Evolutionary conservation across 2,113 vertebrate genomes (phyloP), one percentile per base, ranked within the genome.

Genomic region (Neopipo cinnamomea): DNA sequence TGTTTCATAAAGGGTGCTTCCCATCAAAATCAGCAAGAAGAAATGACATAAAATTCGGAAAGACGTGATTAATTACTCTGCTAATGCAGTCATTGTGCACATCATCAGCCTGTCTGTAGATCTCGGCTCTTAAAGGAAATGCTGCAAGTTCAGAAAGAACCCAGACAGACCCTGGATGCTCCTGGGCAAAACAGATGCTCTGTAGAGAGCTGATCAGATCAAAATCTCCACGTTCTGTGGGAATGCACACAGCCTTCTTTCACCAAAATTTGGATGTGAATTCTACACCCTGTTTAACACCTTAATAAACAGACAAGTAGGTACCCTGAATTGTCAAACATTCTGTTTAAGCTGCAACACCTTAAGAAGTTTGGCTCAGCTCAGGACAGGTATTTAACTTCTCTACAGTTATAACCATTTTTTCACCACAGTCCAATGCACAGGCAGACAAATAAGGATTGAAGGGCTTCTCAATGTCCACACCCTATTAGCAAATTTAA

Each of bases 161-260:
- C 14, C 56, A 55, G 42, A 21, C 24, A 41, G 55, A 74, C 8
- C 35, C 9, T 28, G 74, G 49, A 63, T 47, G 33, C 56, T 83
- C 58, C 78, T 46, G 58, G 14, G 31, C 33, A 50, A 41, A 75
- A 17, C 5, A 62, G 33, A 30, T 2, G 10, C 8, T 31, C 31
- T 31, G 24, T 0, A 42, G 25, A 73, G 46, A 50, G 22, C n/a
- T 52, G 3, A 33, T 7, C 27, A 33, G 31, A 71, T 6, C 24
- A 35, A 67, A 89, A 4, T 6, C 50, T 44, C 8, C 61, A 11
- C 25, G 1, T 31, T 25, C 35, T 30, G 14, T 14, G 22, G 39
- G 17, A 77, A 3, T 1, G 2, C 0, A 8, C 39, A 5, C 3
- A 76, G 39, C 49, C 30, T 39, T 2, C n/a, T 41, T 28, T 5